Base-by-base conservation (phyloP, 37 sponge, comb jelly and placozoan genomes). In the Tethya wilhelma region DNA sequence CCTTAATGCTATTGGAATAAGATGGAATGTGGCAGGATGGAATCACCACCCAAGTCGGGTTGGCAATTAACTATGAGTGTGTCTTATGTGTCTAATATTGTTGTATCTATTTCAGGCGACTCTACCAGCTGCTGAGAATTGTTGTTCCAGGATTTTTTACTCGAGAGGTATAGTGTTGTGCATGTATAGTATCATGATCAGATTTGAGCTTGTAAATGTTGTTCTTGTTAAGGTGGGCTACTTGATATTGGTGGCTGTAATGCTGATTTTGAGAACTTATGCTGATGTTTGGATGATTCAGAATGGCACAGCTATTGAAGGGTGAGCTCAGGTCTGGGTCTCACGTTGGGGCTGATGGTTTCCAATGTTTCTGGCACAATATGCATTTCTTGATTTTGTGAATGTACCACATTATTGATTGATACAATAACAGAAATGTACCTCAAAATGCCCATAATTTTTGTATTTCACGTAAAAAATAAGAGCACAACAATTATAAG, bases 261-360 rank as follows among this genome's bases (percentile, higher is more conserved):
- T 88, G 84, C 55, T 97, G 64, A 71, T 97, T 3, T 38, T 87
- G 44, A 80, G 97, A 44, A 97, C 97, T 39, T 88, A 86, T 64
- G 87, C 90, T 79, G 97, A 97, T 67, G 82, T 97, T 5, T 97
- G 97, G 97, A 91, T 97, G 90, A 97, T 97, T 7, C 79, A 88
- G 68, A 97, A 94, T 62, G 93, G 93, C 7, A 97, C 97, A 38
- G 77, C 95, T 36, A 77, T 94, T 68, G 97, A 97, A 43, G 86
- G 73, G 96, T 95, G 55, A 81, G 86, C 22, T 4, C 2, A 26
- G 3, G 2, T 14, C 63, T 62, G 63, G 7, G 9, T n/a, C 7
- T 62, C n/a, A n/a, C n/a, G n/a, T n/a, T n/a, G n/a, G n/a, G n/a
- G n/a, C n/a, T 49, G 11, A 49, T 19, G 17, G 11, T 17, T 49